Conservation (phyloP, 2,797 vertebrate species). For the Melanogrammus aeglefinus region DNA sequence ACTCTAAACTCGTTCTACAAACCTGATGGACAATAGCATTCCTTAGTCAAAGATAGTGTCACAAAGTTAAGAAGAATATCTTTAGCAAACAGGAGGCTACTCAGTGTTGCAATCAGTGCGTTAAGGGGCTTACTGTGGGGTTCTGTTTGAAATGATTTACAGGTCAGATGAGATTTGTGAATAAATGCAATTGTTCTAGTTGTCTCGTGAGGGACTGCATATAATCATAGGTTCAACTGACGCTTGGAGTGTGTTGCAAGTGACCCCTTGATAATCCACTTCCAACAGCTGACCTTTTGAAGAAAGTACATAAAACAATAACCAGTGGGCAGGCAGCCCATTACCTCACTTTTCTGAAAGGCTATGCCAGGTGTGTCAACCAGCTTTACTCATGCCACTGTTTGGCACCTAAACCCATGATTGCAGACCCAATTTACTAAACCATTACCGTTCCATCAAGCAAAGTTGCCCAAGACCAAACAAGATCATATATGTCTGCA, state of each 20-base stretch:
- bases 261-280: background rate
- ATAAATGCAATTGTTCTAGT: background rate
- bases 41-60: background rate
- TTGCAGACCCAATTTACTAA: background rate
- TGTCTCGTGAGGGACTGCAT: background rate
- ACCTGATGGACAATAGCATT: background rate
- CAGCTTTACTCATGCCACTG: background rate
- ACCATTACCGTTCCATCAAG: background rate
- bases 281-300: conserved; percentile 1
- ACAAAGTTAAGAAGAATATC: background rate
- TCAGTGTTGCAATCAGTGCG: background rate
- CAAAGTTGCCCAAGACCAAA: background rate
- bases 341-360: background rate
- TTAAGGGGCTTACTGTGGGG: background rate
- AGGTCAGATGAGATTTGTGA: background rate
- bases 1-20: background rate
- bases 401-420: background rate
- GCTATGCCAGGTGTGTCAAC: background rate
- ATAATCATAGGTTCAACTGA: background rate
- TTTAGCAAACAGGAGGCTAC: background rate
- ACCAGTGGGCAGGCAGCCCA: background rate
- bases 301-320: background rate
- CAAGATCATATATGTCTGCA: too few relatives aligned
- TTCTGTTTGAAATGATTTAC: background rate
- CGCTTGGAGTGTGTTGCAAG: background rate